These are phyloP conservation scores for Diaperis boleti DNA, from an alignment of 2,888 invertebrate species.

Conservation along the genomic window DNA sequence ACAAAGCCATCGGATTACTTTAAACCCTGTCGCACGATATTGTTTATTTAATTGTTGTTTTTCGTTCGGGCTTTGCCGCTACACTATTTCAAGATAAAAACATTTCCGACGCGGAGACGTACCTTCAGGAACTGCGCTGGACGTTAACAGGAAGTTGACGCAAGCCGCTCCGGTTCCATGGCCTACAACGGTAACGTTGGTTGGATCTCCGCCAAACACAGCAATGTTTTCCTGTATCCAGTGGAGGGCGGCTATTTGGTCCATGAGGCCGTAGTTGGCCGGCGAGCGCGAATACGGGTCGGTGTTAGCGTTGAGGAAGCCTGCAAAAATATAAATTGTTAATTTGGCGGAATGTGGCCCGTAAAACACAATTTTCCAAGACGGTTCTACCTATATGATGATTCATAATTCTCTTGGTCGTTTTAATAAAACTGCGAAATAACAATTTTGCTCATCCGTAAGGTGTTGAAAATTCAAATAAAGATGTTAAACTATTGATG, in stretches of 20 bases:
- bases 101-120: slow-evolving; percentile 57
- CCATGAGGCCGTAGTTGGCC: slow-evolving; percentile 98
- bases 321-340: slow-evolving; percentile 68
- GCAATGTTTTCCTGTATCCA: slow-evolving; percentile 97
- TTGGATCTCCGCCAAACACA: slow-evolving; percentile 94
- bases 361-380: too few species aligned
- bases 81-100: slow-evolving; percentile 34
- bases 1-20: too few species aligned
- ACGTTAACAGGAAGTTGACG: slow-evolving; percentile 94
- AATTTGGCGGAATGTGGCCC: too few species aligned
- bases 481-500: too few species aligned
- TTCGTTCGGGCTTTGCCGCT: slow-evolving; percentile 1
- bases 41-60: slow-evolving; percentile 4
- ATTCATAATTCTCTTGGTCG: too few species aligned
- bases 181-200: slow-evolving; percentile 93
- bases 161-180: slow-evolving; percentile 97
- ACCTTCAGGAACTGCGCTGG: slow-evolving; percentile 94
- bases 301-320: slow-evolving; percentile 90
- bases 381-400: too few species aligned
- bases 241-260: slow-evolving; percentile 94
- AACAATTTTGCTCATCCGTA: too few species aligned
- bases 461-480: too few species aligned
- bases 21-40: not conserved
- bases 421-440: too few species aligned
- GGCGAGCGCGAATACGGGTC: slow-evolving; percentile 88